Evolutionary conservation across 2,113 vertebrate species (phyloP).

Genomic region (Cochlearius cochlearius): DNA sequence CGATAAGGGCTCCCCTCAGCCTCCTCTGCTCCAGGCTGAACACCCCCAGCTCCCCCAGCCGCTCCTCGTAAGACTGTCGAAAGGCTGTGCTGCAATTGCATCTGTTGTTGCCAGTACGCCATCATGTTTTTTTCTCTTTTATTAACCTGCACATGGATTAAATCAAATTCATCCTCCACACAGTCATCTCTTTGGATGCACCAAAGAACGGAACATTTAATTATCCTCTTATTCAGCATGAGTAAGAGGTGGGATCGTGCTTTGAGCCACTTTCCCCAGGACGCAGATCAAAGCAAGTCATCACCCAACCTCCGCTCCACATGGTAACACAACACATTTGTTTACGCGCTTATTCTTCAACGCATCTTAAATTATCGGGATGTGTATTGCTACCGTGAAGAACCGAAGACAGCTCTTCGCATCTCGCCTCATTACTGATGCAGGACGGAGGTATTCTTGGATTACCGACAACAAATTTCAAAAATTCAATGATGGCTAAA

Average conservation of each 20-base stretch:
- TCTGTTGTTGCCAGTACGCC: not conserved
- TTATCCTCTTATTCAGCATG: not conserved
- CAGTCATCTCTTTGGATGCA: not conserved
- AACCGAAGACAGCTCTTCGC: not conserved
- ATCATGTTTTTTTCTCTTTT: not conserved
- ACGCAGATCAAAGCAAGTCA: not conserved
- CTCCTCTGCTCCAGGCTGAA: too few relatives aligned
- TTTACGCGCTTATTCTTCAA: not conserved
- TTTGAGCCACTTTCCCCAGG: not conserved
- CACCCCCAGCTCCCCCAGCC: too few relatives aligned
- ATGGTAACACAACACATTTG: fast-evolving
- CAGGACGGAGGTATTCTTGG: not conserved
- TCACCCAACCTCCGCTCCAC: not conserved
- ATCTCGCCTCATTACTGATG: not conserved
- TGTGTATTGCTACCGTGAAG: not conserved
- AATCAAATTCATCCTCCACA: not conserved
- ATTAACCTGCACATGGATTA: not conserved
- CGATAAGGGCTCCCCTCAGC: too few relatives aligned
- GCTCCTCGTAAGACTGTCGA: too few relatives aligned
- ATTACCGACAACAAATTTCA: not conserved
- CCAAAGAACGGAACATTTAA: not conserved
- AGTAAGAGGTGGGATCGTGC: not conserved
- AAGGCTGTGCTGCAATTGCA: not conserved
- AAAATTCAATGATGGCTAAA: not conserved
- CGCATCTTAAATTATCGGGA: not conserved